These are phyloP conservation scores for Dermochelys coriacea DNA, from an alignment of 2,797 vertebrate species.

Conservation along the genomic window DNA sequence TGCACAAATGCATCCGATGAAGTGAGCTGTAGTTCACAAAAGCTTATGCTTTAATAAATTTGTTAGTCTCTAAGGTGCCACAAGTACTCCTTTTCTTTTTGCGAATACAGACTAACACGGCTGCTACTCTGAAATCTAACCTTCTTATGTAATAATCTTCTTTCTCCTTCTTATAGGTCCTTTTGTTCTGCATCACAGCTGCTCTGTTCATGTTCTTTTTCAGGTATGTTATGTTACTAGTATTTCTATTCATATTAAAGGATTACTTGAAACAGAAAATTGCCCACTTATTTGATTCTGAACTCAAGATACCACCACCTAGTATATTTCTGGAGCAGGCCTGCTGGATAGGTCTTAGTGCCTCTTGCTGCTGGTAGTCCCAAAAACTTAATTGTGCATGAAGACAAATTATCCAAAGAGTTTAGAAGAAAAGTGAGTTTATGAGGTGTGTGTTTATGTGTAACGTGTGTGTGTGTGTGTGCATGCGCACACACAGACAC, in stretches of 20 bases:
- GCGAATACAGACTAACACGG: too few relatives aligned
- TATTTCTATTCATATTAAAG: conserved; percentile 14
- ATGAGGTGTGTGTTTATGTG: not conserved
- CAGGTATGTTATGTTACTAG: conserved; percentile 79
- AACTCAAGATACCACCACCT: not conserved
- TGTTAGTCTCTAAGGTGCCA: too few relatives aligned
- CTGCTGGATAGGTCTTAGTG: not conserved
- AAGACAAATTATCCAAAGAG: not conserved
- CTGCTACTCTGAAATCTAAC: too few relatives aligned
- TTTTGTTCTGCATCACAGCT: conserved; percentile 88
- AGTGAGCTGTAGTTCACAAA: too few relatives aligned
- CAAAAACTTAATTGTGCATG: not conserved
- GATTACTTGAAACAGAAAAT: not conserved
- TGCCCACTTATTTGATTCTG: not conserved
- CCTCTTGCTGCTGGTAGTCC: not conserved
- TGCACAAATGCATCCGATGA: too few relatives aligned
- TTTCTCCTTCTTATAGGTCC: conserved; percentile 81
- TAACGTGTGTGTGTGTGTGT: not conserved
- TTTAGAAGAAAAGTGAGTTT: not conserved
- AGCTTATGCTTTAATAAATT: too few relatives aligned
- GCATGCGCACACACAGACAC: too few relatives aligned
- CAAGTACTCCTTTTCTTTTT: too few relatives aligned
- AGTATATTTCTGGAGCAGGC: not conserved
- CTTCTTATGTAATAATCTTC: conserved; percentile 42
- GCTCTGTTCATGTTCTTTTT: conserved; percentile 91